Base-by-base conservation (phyloP, 2,888 invertebrate genomes). In the Sinopyrophorus schimmeli region DNA sequence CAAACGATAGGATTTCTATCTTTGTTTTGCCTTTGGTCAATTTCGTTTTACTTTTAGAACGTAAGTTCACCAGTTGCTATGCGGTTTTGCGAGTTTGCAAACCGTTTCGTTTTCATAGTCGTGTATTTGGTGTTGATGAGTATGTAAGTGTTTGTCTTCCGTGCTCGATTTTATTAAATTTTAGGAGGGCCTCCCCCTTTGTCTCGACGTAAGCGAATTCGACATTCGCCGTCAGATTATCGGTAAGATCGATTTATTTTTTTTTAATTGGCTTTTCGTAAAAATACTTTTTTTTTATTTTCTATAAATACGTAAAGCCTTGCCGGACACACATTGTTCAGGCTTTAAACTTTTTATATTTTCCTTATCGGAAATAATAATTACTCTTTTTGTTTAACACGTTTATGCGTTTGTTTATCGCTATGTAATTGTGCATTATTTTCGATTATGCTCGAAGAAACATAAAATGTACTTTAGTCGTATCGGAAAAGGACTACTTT, bases 401-500 rank as follows among this genome's bases (percentile, higher is more conserved):
- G 48, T 54, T 56, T 39, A 54, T 54, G 48, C 49, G 37, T 52
- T 47, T 38, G 47, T 47, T 54, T 52, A 49, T 56, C 52, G 47
- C 21, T 31, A 11, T 32, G 40, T 32, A 50, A 53, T 52, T 42
- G 43, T 47, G 32, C 47, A 47, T 46, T 52, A 44, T 46, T 46
- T 43, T 38, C 46, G 40, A 46, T 41, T 39, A 35, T 30, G 30
- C 48, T 40, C 38, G 30, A 38, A 31, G 37, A 40, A n/a, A 53
- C 43, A 41, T 47, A 39, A 42, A 55, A 46, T 34, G 39, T 47
- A 47, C 40, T 53, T 42, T 48, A 48, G 24, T 20, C 23, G 34
- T 42, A 42, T 42, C 42, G 32, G 23, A 12, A 24, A n/a, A 10
- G 18, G 11, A 9, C 20, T 10, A 17, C 15, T 18, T 31, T 31